Evolutionary conservation across 2,888 invertebrate genomes (phyloP).

Genomic region (Oeneis ivallda): DNA sequence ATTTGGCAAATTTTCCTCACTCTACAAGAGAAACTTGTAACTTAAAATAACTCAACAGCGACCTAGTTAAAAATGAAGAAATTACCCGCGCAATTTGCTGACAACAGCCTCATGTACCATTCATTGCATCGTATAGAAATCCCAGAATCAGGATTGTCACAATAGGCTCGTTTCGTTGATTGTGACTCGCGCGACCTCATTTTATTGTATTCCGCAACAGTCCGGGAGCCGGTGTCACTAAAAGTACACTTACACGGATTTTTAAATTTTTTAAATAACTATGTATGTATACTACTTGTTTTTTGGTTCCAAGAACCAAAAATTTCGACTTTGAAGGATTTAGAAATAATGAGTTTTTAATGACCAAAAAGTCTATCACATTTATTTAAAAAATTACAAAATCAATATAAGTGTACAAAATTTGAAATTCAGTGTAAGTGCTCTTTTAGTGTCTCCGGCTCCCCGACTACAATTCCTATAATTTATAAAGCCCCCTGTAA

Average conservation of each 20-base stretch:
- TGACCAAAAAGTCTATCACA: no score
- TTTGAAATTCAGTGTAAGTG: no score
- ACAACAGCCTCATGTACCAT: conserved; percentile 1
- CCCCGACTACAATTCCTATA: conserved; percentile 45
- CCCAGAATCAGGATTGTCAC: conserved; percentile 51
- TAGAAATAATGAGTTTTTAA: no score
- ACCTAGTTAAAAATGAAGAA: background rate
- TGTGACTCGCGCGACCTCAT: conserved; percentile 48
- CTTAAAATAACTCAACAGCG: background rate
- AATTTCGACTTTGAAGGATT: no score
- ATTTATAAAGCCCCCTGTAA: conserved; percentile 33
- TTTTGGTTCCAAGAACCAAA: no score
- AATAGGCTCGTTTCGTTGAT: conserved; percentile 63
- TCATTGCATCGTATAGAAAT: conserved; percentile 50
- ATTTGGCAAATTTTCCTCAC: background rate
- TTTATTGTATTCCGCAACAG: conserved; percentile 52
- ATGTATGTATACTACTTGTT: no score
- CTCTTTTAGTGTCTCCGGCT: no score
- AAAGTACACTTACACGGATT: no score
- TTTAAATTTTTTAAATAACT: no score
- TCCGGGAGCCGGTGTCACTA: no score
- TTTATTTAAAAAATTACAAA: no score
- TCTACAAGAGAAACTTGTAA: background rate
- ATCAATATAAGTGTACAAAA: no score
- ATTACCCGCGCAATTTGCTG: background rate